Base-by-base conservation (phyloP, 2,797 vertebrate species). In the Kryptolebias ocellatus region DNA sequence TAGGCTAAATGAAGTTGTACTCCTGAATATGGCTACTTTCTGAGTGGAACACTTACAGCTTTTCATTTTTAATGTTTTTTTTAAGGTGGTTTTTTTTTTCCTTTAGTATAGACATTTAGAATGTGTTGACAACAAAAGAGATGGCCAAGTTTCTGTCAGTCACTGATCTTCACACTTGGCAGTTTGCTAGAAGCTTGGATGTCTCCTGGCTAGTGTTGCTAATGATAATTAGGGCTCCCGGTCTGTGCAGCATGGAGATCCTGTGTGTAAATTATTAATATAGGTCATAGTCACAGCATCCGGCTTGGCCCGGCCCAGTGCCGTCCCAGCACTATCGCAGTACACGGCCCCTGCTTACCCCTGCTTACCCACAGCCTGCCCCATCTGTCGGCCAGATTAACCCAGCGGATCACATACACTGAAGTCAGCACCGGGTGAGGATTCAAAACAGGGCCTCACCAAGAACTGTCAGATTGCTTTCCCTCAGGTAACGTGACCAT, bases 221-320 rank as follows among this genome's bases (percentile, higher is more conserved):
- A 82, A 90, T 73, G 76, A 87, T 81, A 84, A 87, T 84, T 86
- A 80, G 84, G 72, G 31, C 72, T 86, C 71, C 79, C 72, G 68
- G 83, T 73, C 78, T 45, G 64, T 82, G 85, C 85, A 72, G 85
- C 86, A 69, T 81, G 70, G 80, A 84, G 89, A 86, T 90, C 87
- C 83, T 89, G 81, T 78, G 74, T 88, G 86, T 92, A 83, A 93
- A 94, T 92, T 91, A 93, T 94, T 93, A 88, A 94, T 92, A 92
- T 90, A 92, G 92, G 92, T 93, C 91, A 92, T 87, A 88, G 88
- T 90, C 87, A 72, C 86, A 85, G 87, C 85, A 88, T 87, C 84
- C 81, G 78, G 83, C 83, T 85, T 84, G 85, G 81, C 90, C 87
- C 82, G 74, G 76, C 90, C 80, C 79, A 67, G 82, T 62, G 84